Evolutionary conservation across 2,888 invertebrate species (phyloP).

Genomic region (Parapristionchus giblindavisi): DNA sequence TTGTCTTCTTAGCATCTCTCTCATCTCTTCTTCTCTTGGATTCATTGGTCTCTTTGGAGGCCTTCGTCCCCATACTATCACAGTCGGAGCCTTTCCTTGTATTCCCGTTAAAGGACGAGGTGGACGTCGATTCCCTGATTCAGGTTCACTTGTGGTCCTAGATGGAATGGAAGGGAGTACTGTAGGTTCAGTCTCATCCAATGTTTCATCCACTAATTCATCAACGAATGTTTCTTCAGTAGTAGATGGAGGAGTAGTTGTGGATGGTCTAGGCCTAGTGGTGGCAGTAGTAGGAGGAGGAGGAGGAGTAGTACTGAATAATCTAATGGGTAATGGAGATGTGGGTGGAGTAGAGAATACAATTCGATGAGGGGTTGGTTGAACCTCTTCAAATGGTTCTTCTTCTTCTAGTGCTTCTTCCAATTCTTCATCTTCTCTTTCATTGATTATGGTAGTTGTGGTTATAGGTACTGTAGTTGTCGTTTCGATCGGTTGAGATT

Average conservation of each 20-base stretch:
- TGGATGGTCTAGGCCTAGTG: neutral
- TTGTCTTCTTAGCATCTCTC: neutral
- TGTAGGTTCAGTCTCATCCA: conserved; percentile 15
- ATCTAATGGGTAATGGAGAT: neutral
- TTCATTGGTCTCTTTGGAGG: conserved; percentile 27
- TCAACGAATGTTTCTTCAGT: neutral
- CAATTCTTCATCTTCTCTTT: too few relatives aligned
- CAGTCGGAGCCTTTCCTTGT: conserved; percentile 10
- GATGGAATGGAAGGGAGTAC: neutral
- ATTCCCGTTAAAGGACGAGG: neutral
- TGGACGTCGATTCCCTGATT: neutral
- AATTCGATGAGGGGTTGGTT: neutral
- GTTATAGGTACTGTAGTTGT: too few relatives aligned
- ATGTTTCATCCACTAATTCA: conserved; percentile 8
- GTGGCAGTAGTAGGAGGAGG: neutral
- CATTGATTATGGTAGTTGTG: too few relatives aligned
- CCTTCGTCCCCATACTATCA: conserved; percentile 29
- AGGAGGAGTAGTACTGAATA: neutral
- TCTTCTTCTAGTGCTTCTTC: conserved; percentile 1
- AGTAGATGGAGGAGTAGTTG: neutral
- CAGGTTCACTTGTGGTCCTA: neutral
- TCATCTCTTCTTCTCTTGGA: neutral
- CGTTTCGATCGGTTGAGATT: neutral
- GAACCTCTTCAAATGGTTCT: neutral
- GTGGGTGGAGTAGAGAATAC: neutral